Percentiles rank a stretch among this genome's conserved stretches.
Evolutionary conservation across 1,140 invertebrate species (phyloP).

Genomic region (Drosophila elegans): DNA sequence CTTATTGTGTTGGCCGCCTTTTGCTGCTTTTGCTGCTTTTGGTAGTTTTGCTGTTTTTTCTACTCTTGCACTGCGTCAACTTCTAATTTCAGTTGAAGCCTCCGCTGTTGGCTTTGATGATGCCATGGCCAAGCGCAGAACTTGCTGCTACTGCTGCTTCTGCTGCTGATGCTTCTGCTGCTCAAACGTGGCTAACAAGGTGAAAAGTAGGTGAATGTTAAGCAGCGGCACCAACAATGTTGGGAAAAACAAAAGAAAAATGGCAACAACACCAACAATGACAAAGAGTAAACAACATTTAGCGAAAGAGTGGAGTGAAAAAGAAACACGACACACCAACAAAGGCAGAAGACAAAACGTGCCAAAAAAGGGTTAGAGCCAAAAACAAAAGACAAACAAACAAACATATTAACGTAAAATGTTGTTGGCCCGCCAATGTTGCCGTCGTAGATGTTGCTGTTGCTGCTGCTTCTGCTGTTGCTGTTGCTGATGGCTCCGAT

Average conservation of each 20-base stretch:
- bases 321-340: constrained; percentile 27
- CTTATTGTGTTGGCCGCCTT: constrained; percentile 48
- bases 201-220: constrained; percentile 84
- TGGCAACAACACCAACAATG: constrained; percentile 70
- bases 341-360: constrained; percentile 39
- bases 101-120: constrained; percentile 68
- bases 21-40: constrained; percentile 34
- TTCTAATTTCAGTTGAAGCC: constrained; percentile 80
- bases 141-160: constrained; percentile 8
- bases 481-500: constrained; percentile 35
- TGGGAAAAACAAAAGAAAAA: constrained; percentile 74
- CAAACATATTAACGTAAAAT: constrained; percentile 80
- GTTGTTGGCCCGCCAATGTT: constrained; percentile 46
- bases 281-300: constrained; percentile 81
- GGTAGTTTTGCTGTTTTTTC: constrained; percentile 21
- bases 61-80: constrained; percentile 70
- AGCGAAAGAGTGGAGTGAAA: constrained; percentile 49
- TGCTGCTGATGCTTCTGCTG: constrained; percentile 18
- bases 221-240: constrained; percentile 61
- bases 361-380: constrained; percentile 56
- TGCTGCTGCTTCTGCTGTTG: constrained; percentile 13
- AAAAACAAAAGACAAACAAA: constrained; percentile 74
- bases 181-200: constrained; percentile 67
- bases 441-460: constrained; percentile 44
- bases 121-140: constrained; percentile 72